Conservation (phyloP, 2,797 vertebrate genomes). For the Remorina albescens region DNA sequence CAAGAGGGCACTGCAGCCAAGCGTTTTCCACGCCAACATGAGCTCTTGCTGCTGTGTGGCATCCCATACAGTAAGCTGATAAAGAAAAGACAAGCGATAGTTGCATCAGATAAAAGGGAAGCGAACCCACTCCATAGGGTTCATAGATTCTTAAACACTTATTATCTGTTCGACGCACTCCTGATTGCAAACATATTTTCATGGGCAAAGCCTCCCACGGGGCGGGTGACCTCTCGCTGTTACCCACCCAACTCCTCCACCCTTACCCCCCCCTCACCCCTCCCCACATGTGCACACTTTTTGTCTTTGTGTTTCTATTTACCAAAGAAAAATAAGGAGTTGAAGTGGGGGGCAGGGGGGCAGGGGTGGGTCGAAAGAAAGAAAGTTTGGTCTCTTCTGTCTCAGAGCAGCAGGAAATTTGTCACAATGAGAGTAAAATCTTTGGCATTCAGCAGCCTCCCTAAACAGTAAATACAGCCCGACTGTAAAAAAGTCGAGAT, state of each 20-base stretch:
- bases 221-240: slow-evolving; percentile 61
- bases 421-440: slow-evolving; percentile 59
- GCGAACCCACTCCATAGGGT: slow-evolving; percentile 78
- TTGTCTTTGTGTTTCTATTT: slow-evolving; percentile 81
- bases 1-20: slow-evolving; percentile 87
- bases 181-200: slow-evolving; percentile 85
- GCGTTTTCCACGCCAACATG: slow-evolving; percentile 56
- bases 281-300: slow-evolving; percentile 31
- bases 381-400: slow-evolving; percentile 66
- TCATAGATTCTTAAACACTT: slow-evolving; percentile 84
- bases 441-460: slow-evolving; percentile 42
- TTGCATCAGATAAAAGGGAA: slow-evolving; percentile 78
- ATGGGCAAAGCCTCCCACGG: slow-evolving; percentile 83
- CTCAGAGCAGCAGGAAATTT: slow-evolving; percentile 45
- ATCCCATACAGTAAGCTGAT: slow-evolving; percentile 74
- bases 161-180: slow-evolving; percentile 87
- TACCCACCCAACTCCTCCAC: slow-evolving; percentile 28
- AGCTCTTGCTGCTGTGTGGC: slow-evolving; percentile 65
- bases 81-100: slow-evolving; percentile 80
- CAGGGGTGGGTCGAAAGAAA: not conserved
- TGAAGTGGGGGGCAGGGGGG: not conserved
- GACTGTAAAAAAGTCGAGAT: slow-evolving; percentile 36
- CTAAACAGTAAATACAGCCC: slow-evolving; percentile 47
- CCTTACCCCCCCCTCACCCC: slow-evolving; percentile 36
- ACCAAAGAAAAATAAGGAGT: slow-evolving; percentile 53